Evolutionary conservation across 2,113 vertebrate species (phyloP), one percentile per base, ranked within the genome.

Genomic region (Sebastes schlegelii): DNA sequence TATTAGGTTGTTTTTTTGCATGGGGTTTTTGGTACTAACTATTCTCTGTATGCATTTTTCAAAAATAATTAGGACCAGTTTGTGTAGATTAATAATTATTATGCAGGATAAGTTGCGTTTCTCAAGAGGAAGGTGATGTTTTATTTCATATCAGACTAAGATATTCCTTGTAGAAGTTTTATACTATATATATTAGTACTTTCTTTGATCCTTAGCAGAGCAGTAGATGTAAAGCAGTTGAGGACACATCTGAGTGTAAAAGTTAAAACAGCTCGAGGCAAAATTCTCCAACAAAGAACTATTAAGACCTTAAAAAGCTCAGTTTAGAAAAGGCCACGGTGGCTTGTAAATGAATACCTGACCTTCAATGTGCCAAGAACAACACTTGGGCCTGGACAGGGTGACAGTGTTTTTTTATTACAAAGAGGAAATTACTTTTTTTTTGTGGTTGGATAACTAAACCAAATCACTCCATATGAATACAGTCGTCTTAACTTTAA

Each of bases 351-450:
- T 91, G 80, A 93, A 80, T 78, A 91, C 63, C 86, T n/a, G 87
- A 93, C 85, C 86, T 92, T 80, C 81, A 48, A 74, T 40, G 90
- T 93, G 91, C 88, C 90, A 93, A 91, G 80, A 77, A 48, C 80
- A 78, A 85, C 90, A 86, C 57, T 68, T 65, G 83, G 83, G 74
- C 78, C 67, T 60, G 13, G n/a, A 66, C 86, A 48, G 82, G 74
- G 72, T n/a, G 71, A 55, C 55, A 42, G 82, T 60, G 83, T 10
- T 81, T 46, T 85, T 83, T 87, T 21, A 78, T 46, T 14, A 43
- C 49, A 2, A 21, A 49, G 68, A 79, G 54, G 26, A 64, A 66
- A 68, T 16, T 64, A 23, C 19, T 23, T 48, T 57, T 63, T 51
- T 60, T 67, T 71, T 16, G 64, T 40, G 46, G 1, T 13, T 63